Percentiles rank a stretch among this genome's conserved stretches.
phyloP scores from a whole-genome alignment of 1,140 invertebrate species.

The Whitmania pigra region DNA sequence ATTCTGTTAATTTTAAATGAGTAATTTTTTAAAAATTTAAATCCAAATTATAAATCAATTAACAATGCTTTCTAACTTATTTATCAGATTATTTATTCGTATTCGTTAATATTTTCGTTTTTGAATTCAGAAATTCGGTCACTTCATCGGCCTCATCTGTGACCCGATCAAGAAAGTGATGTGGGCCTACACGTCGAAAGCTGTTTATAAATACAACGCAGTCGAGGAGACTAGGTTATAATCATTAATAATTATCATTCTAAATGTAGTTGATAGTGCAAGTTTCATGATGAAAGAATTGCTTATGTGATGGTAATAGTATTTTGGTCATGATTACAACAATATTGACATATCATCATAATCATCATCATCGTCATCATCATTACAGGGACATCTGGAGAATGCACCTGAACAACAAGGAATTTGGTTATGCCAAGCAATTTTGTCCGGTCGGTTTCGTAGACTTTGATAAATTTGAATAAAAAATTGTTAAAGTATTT shows the following conservation, averaged over 20 bases:
- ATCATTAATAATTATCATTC: too few relatives aligned
- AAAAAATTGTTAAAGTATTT: background rate
- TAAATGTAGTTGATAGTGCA: too few relatives aligned
- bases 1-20: background rate
- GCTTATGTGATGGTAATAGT: too few relatives aligned
- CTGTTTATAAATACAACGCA: slow-evolving; percentile 73
- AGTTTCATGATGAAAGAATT: too few relatives aligned
- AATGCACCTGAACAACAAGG: slow-evolving; percentile 70
- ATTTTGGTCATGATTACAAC: too few relatives aligned
- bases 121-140: slow-evolving; percentile 58
- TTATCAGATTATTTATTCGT: slow-evolving; percentile 11
- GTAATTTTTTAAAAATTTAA: background rate
- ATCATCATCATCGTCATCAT: background rate
- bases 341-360: background rate
- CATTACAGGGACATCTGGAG: slow-evolving; percentile 41
- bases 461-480: background rate
- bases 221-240: slow-evolving; percentile 65
- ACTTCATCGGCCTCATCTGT: slow-evolving; percentile 64
- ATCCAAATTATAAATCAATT: too few relatives aligned
- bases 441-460: slow-evolving; percentile 26
- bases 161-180: slow-evolving; percentile 66
- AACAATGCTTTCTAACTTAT: too few relatives aligned
- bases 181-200: slow-evolving; percentile 67
- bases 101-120: slow-evolving; percentile 25
- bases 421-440: slow-evolving; percentile 71